These are phyloP conservation scores for Periophthalmus modestus DNA, from an alignment of 2,113 vertebrate genomes.

Conservation along the genomic window DNA sequence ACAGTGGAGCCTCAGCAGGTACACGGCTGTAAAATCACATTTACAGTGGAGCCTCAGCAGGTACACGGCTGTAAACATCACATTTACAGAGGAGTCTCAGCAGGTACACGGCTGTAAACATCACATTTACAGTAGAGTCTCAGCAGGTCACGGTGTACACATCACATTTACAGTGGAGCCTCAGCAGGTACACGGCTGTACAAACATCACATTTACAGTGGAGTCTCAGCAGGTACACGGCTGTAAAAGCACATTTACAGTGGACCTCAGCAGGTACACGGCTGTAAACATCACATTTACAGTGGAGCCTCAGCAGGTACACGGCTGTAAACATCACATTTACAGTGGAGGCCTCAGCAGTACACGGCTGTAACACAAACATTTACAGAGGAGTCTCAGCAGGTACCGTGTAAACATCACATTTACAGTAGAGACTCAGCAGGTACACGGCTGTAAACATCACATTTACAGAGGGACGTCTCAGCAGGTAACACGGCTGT, in stretches of 20 bases:
- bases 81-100: slow-evolving; percentile 1
- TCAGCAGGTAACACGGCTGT: slow-evolving; percentile 9
- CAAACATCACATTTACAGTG: not conserved
- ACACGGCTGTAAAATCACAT: slow-evolving; percentile 20
- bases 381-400: slow-evolving; percentile 5
- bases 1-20: slow-evolving; percentile 1
- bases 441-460: slow-evolving; percentile 20
- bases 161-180: slow-evolving; percentile 2
- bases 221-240: slow-evolving; percentile 2
- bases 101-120: slow-evolving; percentile 21
- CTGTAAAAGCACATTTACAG: slow-evolving; percentile 19
- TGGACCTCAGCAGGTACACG: slow-evolving; percentile 4
- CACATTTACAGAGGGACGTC: slow-evolving; percentile 1
- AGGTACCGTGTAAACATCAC: slow-evolving; percentile 21
- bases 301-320: slow-evolving; percentile 1
- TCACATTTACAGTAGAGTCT: slow-evolving; percentile 1
- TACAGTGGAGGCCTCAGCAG: slow-evolving; percentile 6
- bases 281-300: slow-evolving; percentile 21
- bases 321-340: slow-evolving; percentile 21
- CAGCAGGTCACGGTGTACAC: not conserved
- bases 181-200: slow-evolving; percentile 13
- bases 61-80: slow-evolving; percentile 21
- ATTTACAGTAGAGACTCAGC: slow-evolving; percentile 1
- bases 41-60: slow-evolving; percentile 4
- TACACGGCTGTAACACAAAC: slow-evolving; percentile 17